A percentile compares a stretch with the other conserved stretches of the same genome.
Evolutionary conservation across 2,113 vertebrate species (phyloP).

Genomic region (Anhinga anhinga): DNA sequence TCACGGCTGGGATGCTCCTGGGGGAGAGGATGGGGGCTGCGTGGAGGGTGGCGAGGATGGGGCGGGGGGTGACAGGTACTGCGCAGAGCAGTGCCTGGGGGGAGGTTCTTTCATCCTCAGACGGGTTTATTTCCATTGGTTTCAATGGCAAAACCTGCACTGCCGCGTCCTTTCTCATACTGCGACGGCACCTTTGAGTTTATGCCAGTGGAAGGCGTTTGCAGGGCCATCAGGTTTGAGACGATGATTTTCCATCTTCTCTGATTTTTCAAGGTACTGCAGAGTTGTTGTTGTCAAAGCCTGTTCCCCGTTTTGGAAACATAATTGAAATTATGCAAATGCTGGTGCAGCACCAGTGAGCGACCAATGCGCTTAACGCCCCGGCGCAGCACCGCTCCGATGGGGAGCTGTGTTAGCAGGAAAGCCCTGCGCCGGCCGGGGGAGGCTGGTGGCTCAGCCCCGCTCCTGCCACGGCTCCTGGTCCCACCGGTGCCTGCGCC

Average conservation of each 20-base stretch:
- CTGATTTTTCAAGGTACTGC: background rate
- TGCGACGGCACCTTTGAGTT: background rate
- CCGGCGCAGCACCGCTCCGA: accelerated
- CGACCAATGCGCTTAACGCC: background rate
- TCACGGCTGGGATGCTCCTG: background rate
- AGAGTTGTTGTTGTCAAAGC: background rate
- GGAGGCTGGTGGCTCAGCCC: background rate
- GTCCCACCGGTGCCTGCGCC: accelerated
- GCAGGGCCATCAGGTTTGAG: background rate
- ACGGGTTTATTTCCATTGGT: accelerated
- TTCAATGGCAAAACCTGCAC: background rate
- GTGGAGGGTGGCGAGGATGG: background rate
- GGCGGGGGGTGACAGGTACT: background rate
- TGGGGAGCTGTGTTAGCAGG: accelerated
- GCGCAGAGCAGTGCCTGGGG: background rate
- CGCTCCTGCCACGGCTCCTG: accelerated
- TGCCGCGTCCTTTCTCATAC: background rate
- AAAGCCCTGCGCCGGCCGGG: accelerated
- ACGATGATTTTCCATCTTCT: background rate
- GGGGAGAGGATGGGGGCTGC: background rate
- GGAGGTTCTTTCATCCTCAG: background rate
- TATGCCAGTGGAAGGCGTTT: background rate
- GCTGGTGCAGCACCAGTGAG: background rate
- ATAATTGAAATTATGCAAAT: slow-evolving; percentile 24
- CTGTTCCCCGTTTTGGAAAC: background rate